Evolutionary conservation across 23 tunicate species (phyloP).

Genomic region (Diplosoma virens): DNA sequence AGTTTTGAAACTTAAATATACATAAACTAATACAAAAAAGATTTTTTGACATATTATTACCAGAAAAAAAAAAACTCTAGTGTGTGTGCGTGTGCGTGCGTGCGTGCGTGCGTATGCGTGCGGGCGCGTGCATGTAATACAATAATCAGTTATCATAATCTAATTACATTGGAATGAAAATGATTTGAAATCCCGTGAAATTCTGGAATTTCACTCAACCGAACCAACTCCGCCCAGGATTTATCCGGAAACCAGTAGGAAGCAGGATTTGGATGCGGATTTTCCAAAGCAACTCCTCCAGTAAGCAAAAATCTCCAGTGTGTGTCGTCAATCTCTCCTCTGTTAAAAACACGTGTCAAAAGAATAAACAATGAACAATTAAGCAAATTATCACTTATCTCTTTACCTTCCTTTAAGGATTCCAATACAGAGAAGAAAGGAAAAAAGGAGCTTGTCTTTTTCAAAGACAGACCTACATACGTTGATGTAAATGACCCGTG

Average conservation of each 20-base stretch:
- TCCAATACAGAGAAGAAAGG: constrained; percentile 82
- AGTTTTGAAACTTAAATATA: no score
- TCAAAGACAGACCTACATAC: constrained; percentile 89
- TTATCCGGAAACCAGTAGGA: constrained; percentile 76
- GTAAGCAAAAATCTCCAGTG: constrained; percentile 84
- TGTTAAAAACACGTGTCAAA: no score
- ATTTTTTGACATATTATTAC: no score
- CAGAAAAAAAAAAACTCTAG: no score
- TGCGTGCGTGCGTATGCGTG: no score
- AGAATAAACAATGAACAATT: no score
- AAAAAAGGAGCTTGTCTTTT: constrained; percentile 80
- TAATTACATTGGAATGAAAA: constrained; percentile 48
- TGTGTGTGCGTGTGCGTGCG: no score
- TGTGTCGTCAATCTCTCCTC: constrained; percentile 59
- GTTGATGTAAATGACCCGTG: constrained; percentile 57
- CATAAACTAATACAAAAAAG: no score
- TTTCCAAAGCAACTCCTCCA: constrained; percentile 83
- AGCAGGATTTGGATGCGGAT: constrained; percentile 81
- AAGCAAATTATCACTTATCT: no score
- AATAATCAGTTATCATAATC: no score
- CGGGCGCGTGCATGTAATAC: no score
- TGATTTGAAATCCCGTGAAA: constrained; percentile 74
- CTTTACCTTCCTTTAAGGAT: constrained; percentile 76
- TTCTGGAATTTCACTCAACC: constrained; percentile 57
- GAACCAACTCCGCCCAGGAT: constrained; percentile 88